Percentiles rank a stretch among this genome's conserved stretches.
These are phyloP conservation scores for Myotis yumanensis DNA, from an alignment of 2,113 vertebrate genomes.

Conservation along the genomic window DNA sequence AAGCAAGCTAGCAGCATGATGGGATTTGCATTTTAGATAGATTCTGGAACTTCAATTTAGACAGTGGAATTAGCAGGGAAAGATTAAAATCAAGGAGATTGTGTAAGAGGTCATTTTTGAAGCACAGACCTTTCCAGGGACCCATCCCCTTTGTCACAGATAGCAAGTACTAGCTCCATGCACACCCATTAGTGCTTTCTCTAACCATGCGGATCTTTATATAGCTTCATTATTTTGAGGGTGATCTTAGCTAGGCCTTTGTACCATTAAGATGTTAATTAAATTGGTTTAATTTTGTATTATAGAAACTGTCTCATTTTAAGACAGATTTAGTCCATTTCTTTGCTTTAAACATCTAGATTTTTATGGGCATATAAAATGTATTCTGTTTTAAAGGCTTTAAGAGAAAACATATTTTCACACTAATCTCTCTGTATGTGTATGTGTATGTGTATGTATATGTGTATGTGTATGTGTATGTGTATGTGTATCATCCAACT, in stretches of 20 bases:
- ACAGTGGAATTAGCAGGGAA: neutral
- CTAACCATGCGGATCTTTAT: neutral
- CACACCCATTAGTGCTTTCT: neutral
- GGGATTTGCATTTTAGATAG: neutral
- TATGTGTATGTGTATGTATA: neutral
- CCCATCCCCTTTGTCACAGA: neutral
- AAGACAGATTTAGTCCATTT: conserved; percentile 14
- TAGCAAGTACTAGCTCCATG: neutral
- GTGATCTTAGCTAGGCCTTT: neutral
- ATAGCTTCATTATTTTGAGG: conserved; percentile 33
- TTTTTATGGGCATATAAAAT: neutral
- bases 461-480: neutral
- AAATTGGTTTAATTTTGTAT: conserved; percentile 29
- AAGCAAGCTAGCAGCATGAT: neutral
- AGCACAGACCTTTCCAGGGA: neutral
- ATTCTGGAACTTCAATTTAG: neutral
- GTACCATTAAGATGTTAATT: conserved; percentile 60
- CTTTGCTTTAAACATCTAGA: conserved; percentile 32
- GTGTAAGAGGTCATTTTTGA: conserved; percentile 3
- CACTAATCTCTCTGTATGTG: neutral
- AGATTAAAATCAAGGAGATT: neutral
- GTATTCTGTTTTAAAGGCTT: conserved; percentile 36
- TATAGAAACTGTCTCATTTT: conserved; percentile 40
- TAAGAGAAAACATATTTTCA: conserved; percentile 15
- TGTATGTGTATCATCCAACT: neutral